Base-by-base conservation (phyloP, 2,888 invertebrate genomes). In the Lottia scabra region DNA sequence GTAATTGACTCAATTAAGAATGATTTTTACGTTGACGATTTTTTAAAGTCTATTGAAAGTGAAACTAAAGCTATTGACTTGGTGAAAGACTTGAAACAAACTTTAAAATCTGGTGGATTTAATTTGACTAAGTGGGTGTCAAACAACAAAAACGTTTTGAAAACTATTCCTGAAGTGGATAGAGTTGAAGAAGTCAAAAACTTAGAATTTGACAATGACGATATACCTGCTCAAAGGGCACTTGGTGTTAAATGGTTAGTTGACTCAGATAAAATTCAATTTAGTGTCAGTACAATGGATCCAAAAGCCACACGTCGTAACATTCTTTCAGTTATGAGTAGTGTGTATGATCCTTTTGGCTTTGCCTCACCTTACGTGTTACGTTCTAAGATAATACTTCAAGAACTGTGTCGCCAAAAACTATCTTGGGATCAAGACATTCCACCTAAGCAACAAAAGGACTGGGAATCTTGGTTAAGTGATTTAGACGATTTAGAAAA, bases 91-190 rank as follows among this genome's bases (percentile, higher is more conserved):
- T 46, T 71, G 16, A 26, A 38, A 15, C 16, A 12, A 4, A 10
- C 71, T 4, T 26, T 66, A 8, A 4, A 26, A 46, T 19, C 65
- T 63, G 79, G 76, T 12, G 74, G 75, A 10, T 80, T 73, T 44
- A 46, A 72, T 10, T 62, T 81, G 4, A 65, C 73, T 43, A 79
- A 81, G 56, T 81, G 78, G 72, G 13, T 81, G 12, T 71, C 70
- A 5, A 76, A 76, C 30, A 67, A 65, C 30, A 64, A 65, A 16
- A 65, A 76, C 30, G 76, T 81, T 1, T 71, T 82, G 67, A 27
- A 65, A 10, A 56, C 73, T 2, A 74, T 81, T 43, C 77, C 78
- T 2, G 23, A 8, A 15, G 26, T 27, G 26, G 75, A 80, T 12
- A 67, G 78, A 62, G 73, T 72, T 6, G 71, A 67, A 44, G 70